Evolutionary conservation across 2,113 vertebrate species (phyloP).

Genomic region (Phycodurus eques): DNA sequence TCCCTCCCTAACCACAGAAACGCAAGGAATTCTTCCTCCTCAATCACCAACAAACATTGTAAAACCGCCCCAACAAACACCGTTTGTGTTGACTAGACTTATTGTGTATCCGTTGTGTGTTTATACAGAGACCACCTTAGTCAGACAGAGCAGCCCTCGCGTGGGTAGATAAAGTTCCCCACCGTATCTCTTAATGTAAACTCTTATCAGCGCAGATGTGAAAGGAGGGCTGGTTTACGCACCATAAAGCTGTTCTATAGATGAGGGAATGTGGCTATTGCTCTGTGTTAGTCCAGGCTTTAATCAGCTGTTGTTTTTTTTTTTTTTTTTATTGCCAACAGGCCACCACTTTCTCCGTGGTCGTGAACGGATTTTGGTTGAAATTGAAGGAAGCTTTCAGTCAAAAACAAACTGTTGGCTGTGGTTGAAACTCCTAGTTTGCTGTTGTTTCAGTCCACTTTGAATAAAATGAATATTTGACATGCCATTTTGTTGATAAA

Average conservation of each 20-base stretch:
- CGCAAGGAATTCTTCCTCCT: slow-evolving; percentile 53
- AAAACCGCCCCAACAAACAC: slow-evolving; percentile 49
- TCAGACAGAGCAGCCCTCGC: slow-evolving; percentile 17
- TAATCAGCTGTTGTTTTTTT: slow-evolving; percentile 23
- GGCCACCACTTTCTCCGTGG: neutral
- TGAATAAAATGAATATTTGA: no score
- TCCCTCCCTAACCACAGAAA: slow-evolving; percentile 48
- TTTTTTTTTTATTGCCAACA: neutral
- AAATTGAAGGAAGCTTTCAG: neutral
- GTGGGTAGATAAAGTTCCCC: slow-evolving; percentile 44
- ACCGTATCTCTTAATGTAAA: slow-evolving; percentile 60
- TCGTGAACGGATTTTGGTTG: neutral
- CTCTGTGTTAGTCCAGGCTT: slow-evolving; percentile 35
- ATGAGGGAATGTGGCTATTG: slow-evolving; percentile 39
- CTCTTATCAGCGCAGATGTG: slow-evolving; percentile 52
- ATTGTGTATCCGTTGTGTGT: slow-evolving; percentile 40
- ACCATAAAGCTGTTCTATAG: slow-evolving; percentile 42
- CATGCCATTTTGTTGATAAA: no score
- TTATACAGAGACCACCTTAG: slow-evolving; percentile 33
- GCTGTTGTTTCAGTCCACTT: no score
- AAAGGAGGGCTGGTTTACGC: slow-evolving; percentile 50
- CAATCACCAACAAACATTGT: slow-evolving; percentile 58
- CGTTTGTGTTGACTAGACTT: slow-evolving; percentile 22
- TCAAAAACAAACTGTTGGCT: neutral
- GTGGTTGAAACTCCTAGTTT: no score